Evolutionary conservation across 2,888 invertebrate species (phyloP).

Genomic region (Glaucopsyche alexis): DNA sequence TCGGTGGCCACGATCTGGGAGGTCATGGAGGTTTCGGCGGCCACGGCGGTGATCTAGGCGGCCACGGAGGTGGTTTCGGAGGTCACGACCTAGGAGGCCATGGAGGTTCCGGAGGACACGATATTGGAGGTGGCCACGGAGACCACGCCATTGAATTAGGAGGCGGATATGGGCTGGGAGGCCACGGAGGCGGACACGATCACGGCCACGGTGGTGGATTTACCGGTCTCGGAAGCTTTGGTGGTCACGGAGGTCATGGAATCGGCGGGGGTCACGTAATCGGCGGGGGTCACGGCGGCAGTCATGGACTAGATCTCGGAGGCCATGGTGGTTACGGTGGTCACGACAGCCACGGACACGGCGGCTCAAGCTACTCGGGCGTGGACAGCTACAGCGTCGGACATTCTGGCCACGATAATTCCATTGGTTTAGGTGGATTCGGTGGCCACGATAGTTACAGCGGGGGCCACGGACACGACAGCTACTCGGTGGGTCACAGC

Average conservation of each 20-base stretch:
- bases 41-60: constrained; percentile 34
- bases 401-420: constrained; percentile 34
- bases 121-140: constrained; percentile 39
- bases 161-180: constrained; percentile 43
- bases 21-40: constrained; percentile 40
- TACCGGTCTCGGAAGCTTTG: constrained; percentile 39
- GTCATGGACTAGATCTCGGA: constrained; percentile 38
- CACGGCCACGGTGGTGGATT: constrained; percentile 45
- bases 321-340: constrained; percentile 35
- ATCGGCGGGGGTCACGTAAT: constrained; percentile 44
- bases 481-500: constrained; percentile 25
- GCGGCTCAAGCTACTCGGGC: constrained; percentile 33
- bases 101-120: constrained; percentile 39
- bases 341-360: constrained; percentile 40
- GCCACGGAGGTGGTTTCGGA: constrained; percentile 36
- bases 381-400: constrained; percentile 43
- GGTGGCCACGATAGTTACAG: constrained; percentile 38
- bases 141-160: constrained; percentile 44
- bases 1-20: constrained; percentile 42
- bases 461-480: constrained; percentile 37
- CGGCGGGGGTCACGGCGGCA: constrained; percentile 39
- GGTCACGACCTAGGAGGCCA: constrained; percentile 40
- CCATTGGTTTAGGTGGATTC: constrained; percentile 36
- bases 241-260: constrained; percentile 32
- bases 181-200: constrained; percentile 35